These are phyloP conservation scores for Pammene aurita DNA, from an alignment of 2,888 invertebrate genomes.

Conservation along the genomic window DNA sequence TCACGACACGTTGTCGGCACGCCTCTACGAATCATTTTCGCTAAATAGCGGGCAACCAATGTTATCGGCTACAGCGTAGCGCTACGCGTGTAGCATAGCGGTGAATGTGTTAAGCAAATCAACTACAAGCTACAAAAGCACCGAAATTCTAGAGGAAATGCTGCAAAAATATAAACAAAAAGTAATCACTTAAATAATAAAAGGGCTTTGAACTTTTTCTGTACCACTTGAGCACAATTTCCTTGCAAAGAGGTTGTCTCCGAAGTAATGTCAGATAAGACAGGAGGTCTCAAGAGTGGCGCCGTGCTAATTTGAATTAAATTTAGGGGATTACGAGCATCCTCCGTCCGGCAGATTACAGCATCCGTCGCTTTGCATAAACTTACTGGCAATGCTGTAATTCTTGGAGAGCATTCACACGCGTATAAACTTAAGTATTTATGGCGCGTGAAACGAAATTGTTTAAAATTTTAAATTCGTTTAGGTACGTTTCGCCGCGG, in stretches of 20 bases:
- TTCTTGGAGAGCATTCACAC: conserved; percentile 35
- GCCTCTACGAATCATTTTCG: too few relatives aligned
- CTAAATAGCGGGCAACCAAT: too few relatives aligned
- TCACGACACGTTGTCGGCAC: too few relatives aligned
- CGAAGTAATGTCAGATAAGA: conserved; percentile 51
- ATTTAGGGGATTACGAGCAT: conserved; percentile 57
- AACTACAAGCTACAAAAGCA: conserved; percentile 12
- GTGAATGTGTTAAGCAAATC: too few relatives aligned
- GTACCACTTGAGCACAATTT: conserved; percentile 41
- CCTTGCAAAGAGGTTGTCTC: conserved; percentile 48
- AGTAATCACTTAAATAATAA: conserved; percentile 42
- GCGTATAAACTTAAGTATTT: conserved; percentile 42
- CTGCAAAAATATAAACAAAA: conserved; percentile 37
- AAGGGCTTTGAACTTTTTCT: conserved; percentile 39
- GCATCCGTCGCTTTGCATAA: conserved; percentile 43
- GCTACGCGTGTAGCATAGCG: too few relatives aligned
- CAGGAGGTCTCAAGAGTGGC: conserved; percentile 49
- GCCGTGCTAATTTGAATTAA: conserved; percentile 66
- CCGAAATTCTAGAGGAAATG: conserved; percentile 24
- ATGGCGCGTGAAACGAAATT: conserved; percentile 26
- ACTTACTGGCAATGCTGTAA: conserved; percentile 37
- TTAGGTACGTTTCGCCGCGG: conserved; percentile 4
- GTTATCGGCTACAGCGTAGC: too few relatives aligned
- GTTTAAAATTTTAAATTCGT: conserved; percentile 23
- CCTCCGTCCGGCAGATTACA: conserved; percentile 52